Conservation (phyloP, 1,140 invertebrate genomes). For the Sinonovacula constricta region DNA sequence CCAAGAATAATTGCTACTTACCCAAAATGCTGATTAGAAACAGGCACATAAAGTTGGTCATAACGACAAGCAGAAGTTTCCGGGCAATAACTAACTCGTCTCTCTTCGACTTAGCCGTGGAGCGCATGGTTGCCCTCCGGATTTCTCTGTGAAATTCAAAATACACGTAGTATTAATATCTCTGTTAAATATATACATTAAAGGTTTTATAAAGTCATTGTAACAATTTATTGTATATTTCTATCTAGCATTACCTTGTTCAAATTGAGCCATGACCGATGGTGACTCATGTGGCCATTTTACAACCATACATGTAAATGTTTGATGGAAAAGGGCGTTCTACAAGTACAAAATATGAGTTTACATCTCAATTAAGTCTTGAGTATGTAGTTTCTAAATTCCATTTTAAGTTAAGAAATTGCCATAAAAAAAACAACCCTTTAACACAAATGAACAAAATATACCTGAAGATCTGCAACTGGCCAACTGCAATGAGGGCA, state of each 20-base stretch:
- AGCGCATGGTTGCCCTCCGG: not conserved
- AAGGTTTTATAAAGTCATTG: not conserved
- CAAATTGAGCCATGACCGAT: too few species aligned
- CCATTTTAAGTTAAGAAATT: too few species aligned
- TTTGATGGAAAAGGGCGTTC: conserved; percentile 16
- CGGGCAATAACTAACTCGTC: conserved; percentile 70
- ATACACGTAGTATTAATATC: not conserved
- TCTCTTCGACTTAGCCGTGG: not conserved
- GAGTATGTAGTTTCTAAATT: too few species aligned
- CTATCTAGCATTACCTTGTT: too few species aligned
- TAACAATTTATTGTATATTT: too few species aligned
- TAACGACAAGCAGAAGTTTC: conserved; percentile 57
- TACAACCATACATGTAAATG: conserved; percentile 2
- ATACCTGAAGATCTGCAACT: conserved; percentile 52
- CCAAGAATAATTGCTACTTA: too few species aligned
- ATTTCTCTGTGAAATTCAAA: conserved; percentile 34
- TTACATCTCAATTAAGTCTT: too few species aligned
- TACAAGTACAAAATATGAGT: too few species aligned
- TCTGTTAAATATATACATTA: not conserved
- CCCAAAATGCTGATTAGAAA: conserved; percentile 64
- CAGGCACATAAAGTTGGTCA: conserved; percentile 62
- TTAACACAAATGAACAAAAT: too few species aligned
- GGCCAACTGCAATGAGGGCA: conserved; percentile 57
- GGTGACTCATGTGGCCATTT: too few species aligned
- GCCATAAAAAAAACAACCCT: too few species aligned